A percentile compares a stretch with the other conserved stretches of the same genome.
Conservation (phyloP, 2,888 invertebrate species). For the Thera britannica region DNA sequence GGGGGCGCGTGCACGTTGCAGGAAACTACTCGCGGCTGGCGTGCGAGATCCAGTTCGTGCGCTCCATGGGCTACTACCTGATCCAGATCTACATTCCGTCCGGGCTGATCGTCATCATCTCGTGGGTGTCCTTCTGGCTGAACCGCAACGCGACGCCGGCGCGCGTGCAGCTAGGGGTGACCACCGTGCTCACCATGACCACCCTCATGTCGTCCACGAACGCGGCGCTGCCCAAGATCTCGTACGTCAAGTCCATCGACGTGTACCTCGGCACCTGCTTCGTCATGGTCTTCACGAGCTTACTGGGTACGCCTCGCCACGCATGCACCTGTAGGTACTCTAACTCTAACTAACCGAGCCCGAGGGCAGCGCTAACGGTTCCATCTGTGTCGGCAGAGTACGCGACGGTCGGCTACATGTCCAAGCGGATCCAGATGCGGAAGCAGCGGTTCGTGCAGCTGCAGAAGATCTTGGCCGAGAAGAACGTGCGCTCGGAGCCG, state of each 20-base stretch:
- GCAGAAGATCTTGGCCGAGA: slow-evolving; percentile 95
- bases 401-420: slow-evolving; percentile 98
- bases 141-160: slow-evolving; percentile 97
- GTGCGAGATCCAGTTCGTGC: slow-evolving; percentile 96
- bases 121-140: slow-evolving; percentile 97
- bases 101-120: slow-evolving; percentile 97
- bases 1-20: slow-evolving; percentile 57
- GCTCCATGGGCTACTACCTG: slow-evolving; percentile 98
- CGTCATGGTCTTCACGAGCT: slow-evolving; percentile 98
- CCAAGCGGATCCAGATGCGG: slow-evolving; percentile 96
- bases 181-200: slow-evolving; percentile 98
- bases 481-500: slow-evolving; percentile 91
- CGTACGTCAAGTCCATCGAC: slow-evolving; percentile 98
- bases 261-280: slow-evolving; percentile 98
- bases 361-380: not conserved
- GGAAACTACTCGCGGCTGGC: slow-evolving; percentile 97
- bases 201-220: slow-evolving; percentile 97
- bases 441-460: slow-evolving; percentile 94
- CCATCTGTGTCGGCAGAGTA: slow-evolving; percentile 87
- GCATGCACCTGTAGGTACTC: not conserved
- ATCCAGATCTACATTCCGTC: slow-evolving; percentile 98
- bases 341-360: no score
- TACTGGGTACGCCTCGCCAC: slow-evolving; percentile 86
- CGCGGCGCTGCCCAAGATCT: slow-evolving; percentile 97
- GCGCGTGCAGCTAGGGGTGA: slow-evolving; percentile 95